phyloP scores from a whole-genome alignment of 2,113 vertebrate species.

The Xenopus tropicalis region DNA sequence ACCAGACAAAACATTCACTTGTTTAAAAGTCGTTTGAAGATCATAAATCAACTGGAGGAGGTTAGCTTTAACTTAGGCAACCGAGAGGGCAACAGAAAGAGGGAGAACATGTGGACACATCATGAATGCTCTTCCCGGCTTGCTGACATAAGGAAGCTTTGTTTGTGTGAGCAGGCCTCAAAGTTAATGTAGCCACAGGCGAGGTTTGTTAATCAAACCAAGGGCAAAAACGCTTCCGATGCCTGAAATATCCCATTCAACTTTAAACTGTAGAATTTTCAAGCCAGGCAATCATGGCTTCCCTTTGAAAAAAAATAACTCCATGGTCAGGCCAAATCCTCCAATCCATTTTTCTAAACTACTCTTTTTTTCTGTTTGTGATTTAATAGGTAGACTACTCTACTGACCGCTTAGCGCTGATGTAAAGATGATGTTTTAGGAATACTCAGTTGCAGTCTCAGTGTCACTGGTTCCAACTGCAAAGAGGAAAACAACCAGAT shows the following conservation, averaged over 20 bases:
- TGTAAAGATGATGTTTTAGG: constrained; percentile 20
- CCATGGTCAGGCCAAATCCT: constrained; percentile 7
- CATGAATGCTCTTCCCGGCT: constrained; percentile 32
- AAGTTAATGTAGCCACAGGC: constrained; percentile 44
- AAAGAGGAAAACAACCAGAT: constrained; percentile 28
- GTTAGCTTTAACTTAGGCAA: constrained; percentile 16
- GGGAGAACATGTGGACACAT: constrained; percentile 41
- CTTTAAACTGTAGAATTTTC: constrained; percentile 16
- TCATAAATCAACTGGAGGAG: constrained; percentile 38
- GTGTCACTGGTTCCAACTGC: background rate
- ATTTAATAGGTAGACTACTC: constrained; percentile 26
- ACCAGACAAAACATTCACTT: constrained; percentile 43
- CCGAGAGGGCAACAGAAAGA: constrained; percentile 8
- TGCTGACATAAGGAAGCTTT: constrained; percentile 41
- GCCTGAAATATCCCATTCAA: constrained; percentile 43
- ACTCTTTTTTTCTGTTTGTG: constrained; percentile 21
- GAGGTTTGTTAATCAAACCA: constrained; percentile 45
- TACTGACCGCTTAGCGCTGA: constrained; percentile 20
- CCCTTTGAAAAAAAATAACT: constrained; percentile 34
- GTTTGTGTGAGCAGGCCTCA: constrained; percentile 30
- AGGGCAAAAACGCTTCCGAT: constrained; percentile 42
- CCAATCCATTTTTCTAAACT: constrained; percentile 35
- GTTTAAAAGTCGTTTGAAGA: constrained; percentile 37
- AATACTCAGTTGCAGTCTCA: constrained; percentile 6
- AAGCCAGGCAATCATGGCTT: constrained; percentile 38